A percentile compares a stretch with the other conserved stretches of the same genome.
Evolutionary conservation across 2,888 invertebrate genomes (phyloP).

Genomic region (Aspidiotus rigidus): DNA sequence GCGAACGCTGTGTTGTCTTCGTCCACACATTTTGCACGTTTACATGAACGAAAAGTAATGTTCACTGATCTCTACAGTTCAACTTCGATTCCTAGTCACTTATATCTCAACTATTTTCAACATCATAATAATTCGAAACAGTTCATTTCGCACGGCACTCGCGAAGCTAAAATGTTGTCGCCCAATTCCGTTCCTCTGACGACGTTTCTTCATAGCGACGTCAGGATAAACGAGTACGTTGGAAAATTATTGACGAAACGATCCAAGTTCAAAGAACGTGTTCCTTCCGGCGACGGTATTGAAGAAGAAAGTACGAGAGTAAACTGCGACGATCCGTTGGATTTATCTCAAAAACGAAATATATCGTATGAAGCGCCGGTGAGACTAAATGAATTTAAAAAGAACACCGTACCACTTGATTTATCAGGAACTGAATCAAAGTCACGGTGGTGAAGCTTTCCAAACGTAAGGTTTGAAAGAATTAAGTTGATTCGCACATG

Average conservation of each 20-base stretch:
- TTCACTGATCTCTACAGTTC: constrained; percentile 25
- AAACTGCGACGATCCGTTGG: constrained; percentile 15
- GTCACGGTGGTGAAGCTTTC: too few relatives aligned
- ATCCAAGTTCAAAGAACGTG: background rate
- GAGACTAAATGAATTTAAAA: background rate
- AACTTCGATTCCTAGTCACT: constrained; percentile 25
- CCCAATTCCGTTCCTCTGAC: constrained; percentile 3
- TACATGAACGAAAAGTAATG: constrained; percentile 3
- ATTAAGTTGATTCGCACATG: too few relatives aligned
- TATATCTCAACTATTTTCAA: constrained; percentile 25
- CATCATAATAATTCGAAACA: constrained; percentile 8
- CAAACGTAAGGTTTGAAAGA: too few relatives aligned
- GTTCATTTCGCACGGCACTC: constrained; percentile 1
- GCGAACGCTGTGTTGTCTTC: too few relatives aligned
- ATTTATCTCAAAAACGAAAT: constrained; percentile 12
- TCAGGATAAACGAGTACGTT: constrained; percentile 3
- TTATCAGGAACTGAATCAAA: constrained; percentile 7
- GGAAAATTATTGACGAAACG: constrained; percentile 11
- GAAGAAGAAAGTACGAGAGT: background rate
- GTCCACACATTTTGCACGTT: background rate
- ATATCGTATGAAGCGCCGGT: background rate
- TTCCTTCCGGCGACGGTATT: background rate
- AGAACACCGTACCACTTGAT: constrained; percentile 11
- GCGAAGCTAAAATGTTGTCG: background rate
- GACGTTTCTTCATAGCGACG: background rate